A percentile compares a stretch with the other conserved stretches of the same genome.
Conservation (phyloP, 2,113 vertebrate genomes). For the Odontesthes bonariensis region DNA sequence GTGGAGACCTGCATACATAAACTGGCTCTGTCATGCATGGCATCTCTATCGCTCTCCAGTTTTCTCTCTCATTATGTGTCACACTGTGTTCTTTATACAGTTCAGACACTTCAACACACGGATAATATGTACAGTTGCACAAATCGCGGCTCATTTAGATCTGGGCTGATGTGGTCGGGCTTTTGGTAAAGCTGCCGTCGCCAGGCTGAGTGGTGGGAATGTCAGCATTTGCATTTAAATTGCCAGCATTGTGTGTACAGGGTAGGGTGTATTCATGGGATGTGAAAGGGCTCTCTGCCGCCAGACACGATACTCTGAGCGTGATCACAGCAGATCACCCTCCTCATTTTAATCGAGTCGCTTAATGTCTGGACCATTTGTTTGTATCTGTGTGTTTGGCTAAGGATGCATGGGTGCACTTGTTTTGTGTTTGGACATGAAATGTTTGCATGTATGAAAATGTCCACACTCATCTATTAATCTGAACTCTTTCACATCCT, state of each 20-base stretch:
- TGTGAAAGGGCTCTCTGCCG: slow-evolving; percentile 55
- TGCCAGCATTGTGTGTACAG: slow-evolving; percentile 75
- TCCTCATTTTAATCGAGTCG: slow-evolving; percentile 62
- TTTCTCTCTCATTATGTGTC: slow-evolving; percentile 48
- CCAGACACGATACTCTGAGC: slow-evolving; percentile 54
- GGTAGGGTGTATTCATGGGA: slow-evolving; percentile 64
- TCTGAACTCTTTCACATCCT: slow-evolving; percentile 34
- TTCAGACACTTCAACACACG: slow-evolving; percentile 43
- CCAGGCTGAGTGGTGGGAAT: slow-evolving; percentile 75
- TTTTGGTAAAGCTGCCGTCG: slow-evolving; percentile 56
- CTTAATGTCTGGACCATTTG: slow-evolving; percentile 56
- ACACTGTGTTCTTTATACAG: background rate
- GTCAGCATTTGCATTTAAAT: slow-evolving; percentile 87
- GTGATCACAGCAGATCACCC: slow-evolving; percentile 68
- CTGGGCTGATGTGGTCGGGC: slow-evolving; percentile 35
- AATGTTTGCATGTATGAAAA: slow-evolving; percentile 21
- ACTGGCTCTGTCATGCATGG: slow-evolving; percentile 2
- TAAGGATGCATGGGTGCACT: background rate
- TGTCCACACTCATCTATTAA: slow-evolving; percentile 18
- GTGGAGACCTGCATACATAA: slow-evolving; percentile 37
- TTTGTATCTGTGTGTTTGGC: slow-evolving; percentile 26
- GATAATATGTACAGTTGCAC: slow-evolving; percentile 64
- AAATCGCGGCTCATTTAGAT: slow-evolving; percentile 70
- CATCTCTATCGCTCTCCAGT: slow-evolving; percentile 6
- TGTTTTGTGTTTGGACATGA: slow-evolving; percentile 38